Evolutionary conservation across 2,113 vertebrate genomes (phyloP).

Genomic region (Vanacampus margaritifer): DNA sequence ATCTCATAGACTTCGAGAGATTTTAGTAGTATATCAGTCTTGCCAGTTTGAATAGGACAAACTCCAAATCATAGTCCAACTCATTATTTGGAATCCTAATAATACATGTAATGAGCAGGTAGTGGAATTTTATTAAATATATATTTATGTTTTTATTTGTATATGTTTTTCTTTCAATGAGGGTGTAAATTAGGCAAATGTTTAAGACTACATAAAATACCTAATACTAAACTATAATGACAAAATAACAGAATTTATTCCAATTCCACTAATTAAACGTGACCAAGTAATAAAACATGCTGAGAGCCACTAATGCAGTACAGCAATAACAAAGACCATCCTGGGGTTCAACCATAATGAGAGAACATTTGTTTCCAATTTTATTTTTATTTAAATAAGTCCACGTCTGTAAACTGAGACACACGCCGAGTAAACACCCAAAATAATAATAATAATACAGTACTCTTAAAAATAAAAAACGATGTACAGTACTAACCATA

Average conservation of each 20-base stretch:
- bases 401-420: background rate
- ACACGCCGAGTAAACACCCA: conserved; percentile 11
- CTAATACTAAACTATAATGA: background rate
- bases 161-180: background rate
- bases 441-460: too few species aligned
- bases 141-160: background rate
- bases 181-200: background rate
- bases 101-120: background rate
- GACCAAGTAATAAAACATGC: too few species aligned
- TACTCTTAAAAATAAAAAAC: too few species aligned
- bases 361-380: conserved; percentile 13
- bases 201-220: background rate
- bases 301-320: conserved; percentile 9
- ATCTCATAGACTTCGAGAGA: background rate
- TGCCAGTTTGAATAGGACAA: background rate
- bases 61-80: background rate
- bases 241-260: background rate
- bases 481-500: conserved; percentile 3
- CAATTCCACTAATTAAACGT: background rate
- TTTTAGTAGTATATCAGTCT: background rate
- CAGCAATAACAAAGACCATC: conserved; percentile 61
- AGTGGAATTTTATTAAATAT: background rate
- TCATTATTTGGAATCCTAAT: conserved; percentile 10
- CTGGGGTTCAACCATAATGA: too few species aligned
- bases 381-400: background rate